phyloP scores from a whole-genome alignment of 2,113 vertebrate species.

The Bambusicola thoracicus region DNA sequence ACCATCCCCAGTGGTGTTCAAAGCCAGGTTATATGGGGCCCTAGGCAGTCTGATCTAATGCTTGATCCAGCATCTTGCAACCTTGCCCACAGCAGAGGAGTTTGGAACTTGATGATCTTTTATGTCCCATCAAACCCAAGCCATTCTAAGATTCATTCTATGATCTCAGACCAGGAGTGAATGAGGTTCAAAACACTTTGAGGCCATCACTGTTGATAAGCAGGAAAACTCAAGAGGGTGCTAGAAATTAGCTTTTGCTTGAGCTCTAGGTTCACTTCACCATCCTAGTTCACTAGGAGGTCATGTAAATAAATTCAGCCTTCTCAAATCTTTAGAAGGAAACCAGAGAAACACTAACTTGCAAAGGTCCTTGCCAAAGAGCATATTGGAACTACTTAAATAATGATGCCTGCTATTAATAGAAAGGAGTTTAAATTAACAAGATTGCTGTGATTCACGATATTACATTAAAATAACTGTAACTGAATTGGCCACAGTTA shows the following conservation, averaged over 20 bases:
- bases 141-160: too few relatives aligned
- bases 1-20: too few relatives aligned
- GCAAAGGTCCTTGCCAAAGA: not conserved
- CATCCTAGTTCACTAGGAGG: not conserved
- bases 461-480: not conserved
- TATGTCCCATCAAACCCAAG: too few relatives aligned
- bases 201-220: not conserved
- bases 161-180: not conserved
- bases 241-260: not conserved
- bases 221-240: not conserved
- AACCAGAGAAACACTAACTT: not conserved
- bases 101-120: too few relatives aligned
- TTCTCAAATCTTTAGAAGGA: not conserved
- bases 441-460: not conserved
- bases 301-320: not conserved
- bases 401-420: not conserved
- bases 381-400: not conserved
- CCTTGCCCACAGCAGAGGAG: too few relatives aligned
- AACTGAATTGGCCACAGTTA: not conserved
- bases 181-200: not conserved
- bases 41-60: too few relatives aligned
- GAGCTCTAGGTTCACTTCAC: not conserved
- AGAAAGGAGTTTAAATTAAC: not conserved
- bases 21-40: too few relatives aligned
- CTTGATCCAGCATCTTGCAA: too few relatives aligned